Percentiles rank a stretch among this genome's conserved stretches.
phyloP scores from a whole-genome alignment of 2,888 invertebrate genomes.

The Noctua pronuba region DNA sequence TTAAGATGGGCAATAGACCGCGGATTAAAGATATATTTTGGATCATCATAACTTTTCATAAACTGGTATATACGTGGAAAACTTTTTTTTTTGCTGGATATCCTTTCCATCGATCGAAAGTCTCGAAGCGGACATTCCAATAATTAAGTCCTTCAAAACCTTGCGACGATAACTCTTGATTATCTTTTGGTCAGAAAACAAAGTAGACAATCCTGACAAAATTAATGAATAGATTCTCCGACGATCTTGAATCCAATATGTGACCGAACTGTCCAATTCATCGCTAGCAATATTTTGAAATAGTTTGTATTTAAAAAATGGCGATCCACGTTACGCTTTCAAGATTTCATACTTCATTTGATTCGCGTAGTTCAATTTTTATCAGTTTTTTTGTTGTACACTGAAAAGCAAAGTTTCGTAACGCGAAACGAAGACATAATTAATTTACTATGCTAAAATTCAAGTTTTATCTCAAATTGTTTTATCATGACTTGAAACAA shows the following conservation, averaged over 20 bases:
- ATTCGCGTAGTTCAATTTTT: slow-evolving; percentile 23
- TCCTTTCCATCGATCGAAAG: too few relatives aligned
- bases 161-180: not conserved
- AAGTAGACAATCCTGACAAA: not conserved
- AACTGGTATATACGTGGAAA: not conserved
- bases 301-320: slow-evolving; percentile 34
- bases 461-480: not conserved
- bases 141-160: not conserved
- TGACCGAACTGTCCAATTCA: slow-evolving; percentile 23
- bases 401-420: not conserved
- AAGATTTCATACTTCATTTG: slow-evolving; percentile 30
- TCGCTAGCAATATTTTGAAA: slow-evolving; percentile 33
- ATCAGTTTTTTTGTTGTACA: not conserved
- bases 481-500: not conserved
- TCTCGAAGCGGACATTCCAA: not conserved
- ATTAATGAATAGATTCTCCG: slow-evolving; percentile 13
- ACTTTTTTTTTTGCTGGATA: not conserved
- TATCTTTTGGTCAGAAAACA: not conserved
- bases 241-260: slow-evolving; percentile 1
- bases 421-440: not conserved
- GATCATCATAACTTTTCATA: not conserved
- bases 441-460: not conserved
- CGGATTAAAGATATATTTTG: not conserved
- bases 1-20: too few relatives aligned
- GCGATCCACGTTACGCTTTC: not conserved